phyloP scores from a whole-genome alignment of 1,140 invertebrate genomes.

The Stegodyphus dumicola region DNA sequence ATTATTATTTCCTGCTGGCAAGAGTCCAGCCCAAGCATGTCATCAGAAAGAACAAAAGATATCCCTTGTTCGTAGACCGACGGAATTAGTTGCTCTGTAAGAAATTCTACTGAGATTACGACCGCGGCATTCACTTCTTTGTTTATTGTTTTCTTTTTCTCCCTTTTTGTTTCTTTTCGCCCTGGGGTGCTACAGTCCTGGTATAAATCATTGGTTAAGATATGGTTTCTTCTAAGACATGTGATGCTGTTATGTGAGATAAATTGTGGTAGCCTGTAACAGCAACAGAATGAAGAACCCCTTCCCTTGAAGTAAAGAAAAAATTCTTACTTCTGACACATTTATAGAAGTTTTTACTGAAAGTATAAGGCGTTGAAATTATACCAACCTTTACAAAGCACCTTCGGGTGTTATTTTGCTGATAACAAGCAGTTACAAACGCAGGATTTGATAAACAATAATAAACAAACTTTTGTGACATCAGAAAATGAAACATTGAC shows the following conservation, averaged over 20 bases:
- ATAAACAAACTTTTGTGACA: no score
- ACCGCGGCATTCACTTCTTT: slow-evolving; percentile 15
- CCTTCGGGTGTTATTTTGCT: no score
- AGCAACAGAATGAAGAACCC: no score
- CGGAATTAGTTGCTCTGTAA: slow-evolving; percentile 37
- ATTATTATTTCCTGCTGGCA: not conserved
- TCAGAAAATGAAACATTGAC: no score
- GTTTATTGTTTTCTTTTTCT: slow-evolving; percentile 5
- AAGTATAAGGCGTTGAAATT: no score
- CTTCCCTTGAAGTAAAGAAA: no score
- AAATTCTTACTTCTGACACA: no score
- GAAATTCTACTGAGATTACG: slow-evolving; percentile 25
- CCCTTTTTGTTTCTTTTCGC: not conserved
- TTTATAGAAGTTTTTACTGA: no score
- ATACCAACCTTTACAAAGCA: no score
- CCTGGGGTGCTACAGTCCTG: not conserved
- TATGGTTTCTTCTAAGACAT: slow-evolving; percentile 11
- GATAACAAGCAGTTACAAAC: no score
- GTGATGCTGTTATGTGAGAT: not conserved
- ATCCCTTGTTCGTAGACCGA: slow-evolving; percentile 25
- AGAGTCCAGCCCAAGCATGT: slow-evolving; percentile 26
- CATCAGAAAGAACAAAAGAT: slow-evolving; percentile 48
- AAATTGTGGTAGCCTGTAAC: no score
- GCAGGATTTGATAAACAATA: no score
- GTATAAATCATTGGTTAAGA: slow-evolving; percentile 30